Evolutionary conservation across 2,888 invertebrate species (phyloP).

Genomic region (Hirtodrosophila trivittata): DNA sequence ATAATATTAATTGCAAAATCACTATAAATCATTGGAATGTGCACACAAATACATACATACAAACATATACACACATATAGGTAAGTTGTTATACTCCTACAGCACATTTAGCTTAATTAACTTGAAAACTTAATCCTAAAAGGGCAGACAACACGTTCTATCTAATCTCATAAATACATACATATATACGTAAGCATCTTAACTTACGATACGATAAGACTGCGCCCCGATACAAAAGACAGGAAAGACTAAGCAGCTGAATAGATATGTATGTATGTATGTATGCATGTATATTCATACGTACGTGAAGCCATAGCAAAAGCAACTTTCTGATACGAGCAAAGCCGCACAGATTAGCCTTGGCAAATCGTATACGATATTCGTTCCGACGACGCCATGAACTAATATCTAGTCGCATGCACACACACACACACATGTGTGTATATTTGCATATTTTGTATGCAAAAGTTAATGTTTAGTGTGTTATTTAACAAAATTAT

Average conservation of each 20-base stretch:
- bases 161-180: slow-evolving; percentile 6
- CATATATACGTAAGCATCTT: neutral
- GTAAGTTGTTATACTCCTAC: neutral
- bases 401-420: neutral
- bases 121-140: neutral
- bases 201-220: slow-evolving; percentile 12
- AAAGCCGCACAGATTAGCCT: slow-evolving; percentile 9
- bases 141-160: slow-evolving; percentile 21
- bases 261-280: neutral
- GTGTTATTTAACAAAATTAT: too few relatives aligned
- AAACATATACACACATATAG: neutral
- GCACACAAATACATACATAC: neutral
- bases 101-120: too few relatives aligned
- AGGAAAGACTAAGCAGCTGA: slow-evolving; percentile 26
- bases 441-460: neutral
- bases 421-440: neutral
- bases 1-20: slow-evolving; percentile 14
- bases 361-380: slow-evolving; percentile 43
- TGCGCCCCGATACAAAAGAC: slow-evolving; percentile 21
- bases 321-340: slow-evolving; percentile 43
- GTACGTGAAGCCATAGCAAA: slow-evolving; percentile 9
- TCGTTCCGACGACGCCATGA: slow-evolving; percentile 13
- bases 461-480: neutral
- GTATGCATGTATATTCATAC: slow-evolving; percentile 1
- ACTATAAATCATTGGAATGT: slow-evolving; percentile 7